phyloP scores from a whole-genome alignment of 2,797 vertebrate species.

The Hypotaenidia okinawae region DNA sequence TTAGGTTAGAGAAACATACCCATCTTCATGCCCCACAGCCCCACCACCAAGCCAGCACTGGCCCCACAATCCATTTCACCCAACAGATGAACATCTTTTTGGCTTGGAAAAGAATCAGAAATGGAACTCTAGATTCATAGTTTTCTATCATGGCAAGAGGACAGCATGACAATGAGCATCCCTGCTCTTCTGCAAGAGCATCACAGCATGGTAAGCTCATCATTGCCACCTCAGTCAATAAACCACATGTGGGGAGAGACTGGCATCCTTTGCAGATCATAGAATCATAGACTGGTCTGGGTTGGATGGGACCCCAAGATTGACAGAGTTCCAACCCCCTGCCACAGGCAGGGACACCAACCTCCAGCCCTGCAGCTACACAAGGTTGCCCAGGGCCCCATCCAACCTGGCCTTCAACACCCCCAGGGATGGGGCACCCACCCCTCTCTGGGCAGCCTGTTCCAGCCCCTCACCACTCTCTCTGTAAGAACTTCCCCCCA shows the following conservation, averaged over 20 bases:
- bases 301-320: too few relatives aligned
- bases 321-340: too few relatives aligned
- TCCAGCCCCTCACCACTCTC: too few relatives aligned
- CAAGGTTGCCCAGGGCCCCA: too few relatives aligned
- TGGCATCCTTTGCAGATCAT: not conserved
- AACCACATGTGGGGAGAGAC: not conserved
- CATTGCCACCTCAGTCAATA: not conserved
- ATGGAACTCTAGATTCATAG: accelerated
- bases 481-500: too few relatives aligned
- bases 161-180: accelerated
- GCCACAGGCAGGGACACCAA: too few relatives aligned
- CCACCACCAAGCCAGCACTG: not conserved
- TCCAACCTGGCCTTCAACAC: too few relatives aligned
- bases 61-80: not conserved
- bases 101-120: not conserved
- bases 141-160: not conserved
- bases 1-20: not conserved
- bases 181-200: not conserved
- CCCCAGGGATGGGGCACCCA: too few relatives aligned
- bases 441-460: too few relatives aligned
- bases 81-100: not conserved
- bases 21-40: not conserved
- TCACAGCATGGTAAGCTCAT: accelerated
- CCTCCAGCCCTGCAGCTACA: too few relatives aligned
- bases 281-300: too few relatives aligned